Evolutionary conservation across 2,113 vertebrate genomes (phyloP).

Genomic region (Anoplopoma fimbria): DNA sequence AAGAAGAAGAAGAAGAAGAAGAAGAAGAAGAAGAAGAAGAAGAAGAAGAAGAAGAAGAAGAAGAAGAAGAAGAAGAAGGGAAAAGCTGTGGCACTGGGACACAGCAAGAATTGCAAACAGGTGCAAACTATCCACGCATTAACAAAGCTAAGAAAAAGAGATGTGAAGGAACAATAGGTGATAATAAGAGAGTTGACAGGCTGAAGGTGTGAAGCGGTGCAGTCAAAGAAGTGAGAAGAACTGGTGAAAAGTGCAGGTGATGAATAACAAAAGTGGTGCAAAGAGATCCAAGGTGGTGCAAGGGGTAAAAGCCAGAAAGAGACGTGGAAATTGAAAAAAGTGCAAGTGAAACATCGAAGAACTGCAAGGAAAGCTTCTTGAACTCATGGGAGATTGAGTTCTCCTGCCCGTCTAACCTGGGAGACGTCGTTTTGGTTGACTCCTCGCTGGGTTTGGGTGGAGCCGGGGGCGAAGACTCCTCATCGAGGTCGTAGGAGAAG

Average conservation of each 20-base stretch:
- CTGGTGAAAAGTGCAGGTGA: conserved; percentile 29
- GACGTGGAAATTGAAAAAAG: conserved; percentile 22
- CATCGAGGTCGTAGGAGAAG: conserved; percentile 94
- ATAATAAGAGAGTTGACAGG: conserved; percentile 28
- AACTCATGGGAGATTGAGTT: conserved; percentile 21
- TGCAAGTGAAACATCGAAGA: conserved; percentile 8
- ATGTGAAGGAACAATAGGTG: conserved; percentile 38
- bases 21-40: too few species aligned
- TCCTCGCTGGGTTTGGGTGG: conserved; percentile 40
- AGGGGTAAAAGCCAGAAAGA: conserved; percentile 25
- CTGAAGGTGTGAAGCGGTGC: conserved; percentile 36
- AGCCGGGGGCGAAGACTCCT: conserved; percentile 67
- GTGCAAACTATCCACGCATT: background rate
- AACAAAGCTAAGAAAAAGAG: conserved; percentile 26
- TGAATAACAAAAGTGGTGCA: conserved; percentile 25
- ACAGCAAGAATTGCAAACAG: conserved; percentile 18
- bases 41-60: too few species aligned
- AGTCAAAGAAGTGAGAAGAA: conserved; percentile 38
- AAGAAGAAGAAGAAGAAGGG: too few species aligned
- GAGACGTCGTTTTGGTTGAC: conserved; percentile 30
- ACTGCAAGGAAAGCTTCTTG: conserved; percentile 18
- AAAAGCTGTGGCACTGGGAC: background rate
- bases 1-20: too few species aligned
- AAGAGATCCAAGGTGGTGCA: conserved; percentile 43
- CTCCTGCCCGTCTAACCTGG: conserved; percentile 67